Evolutionary conservation across 2,797 vertebrate species (phyloP).

Genomic region (Clarias fuscus): DNA sequence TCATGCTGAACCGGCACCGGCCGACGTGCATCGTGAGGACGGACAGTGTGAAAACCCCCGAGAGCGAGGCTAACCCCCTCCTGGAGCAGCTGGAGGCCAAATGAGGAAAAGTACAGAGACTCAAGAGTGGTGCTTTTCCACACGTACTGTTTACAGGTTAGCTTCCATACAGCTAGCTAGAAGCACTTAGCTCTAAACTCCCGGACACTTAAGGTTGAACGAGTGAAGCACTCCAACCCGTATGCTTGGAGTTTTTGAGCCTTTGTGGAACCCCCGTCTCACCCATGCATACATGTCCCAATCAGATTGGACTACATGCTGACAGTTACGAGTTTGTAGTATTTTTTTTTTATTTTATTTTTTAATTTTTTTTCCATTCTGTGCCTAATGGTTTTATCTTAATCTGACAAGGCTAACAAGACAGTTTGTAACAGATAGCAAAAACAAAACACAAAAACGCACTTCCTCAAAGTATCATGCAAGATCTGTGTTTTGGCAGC

Average conservation of each 20-base stretch:
- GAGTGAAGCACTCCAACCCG: constrained; percentile 52
- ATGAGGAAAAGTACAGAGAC: constrained; percentile 65
- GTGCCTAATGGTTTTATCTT: constrained; percentile 49
- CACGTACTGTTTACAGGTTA: constrained; percentile 63
- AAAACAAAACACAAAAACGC: constrained; percentile 16
- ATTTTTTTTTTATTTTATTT: constrained; percentile 37
- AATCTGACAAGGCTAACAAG: constrained; percentile 24
- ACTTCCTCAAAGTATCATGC: constrained; percentile 28
- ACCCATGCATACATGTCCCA: constrained; percentile 52
- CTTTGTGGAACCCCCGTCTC: constrained; percentile 20
- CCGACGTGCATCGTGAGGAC: constrained; percentile 96
- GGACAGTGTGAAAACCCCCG: constrained; percentile 89
- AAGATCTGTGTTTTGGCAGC: constrained; percentile 42
- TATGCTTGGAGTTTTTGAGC: constrained; percentile 53
- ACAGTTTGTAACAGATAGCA: constrained; percentile 18
- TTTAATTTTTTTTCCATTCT: constrained; percentile 33
- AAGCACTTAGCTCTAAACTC: constrained; percentile 71
- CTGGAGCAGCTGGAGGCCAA: constrained; percentile 88
- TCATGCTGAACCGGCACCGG: constrained; percentile 93
- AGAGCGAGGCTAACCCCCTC: constrained; percentile 84
- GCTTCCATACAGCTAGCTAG: constrained; percentile 60
- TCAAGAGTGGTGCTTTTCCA: constrained; percentile 40
- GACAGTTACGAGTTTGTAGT: constrained; percentile 49
- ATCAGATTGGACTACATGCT: constrained; percentile 58
- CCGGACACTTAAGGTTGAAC: constrained; percentile 55